Conservation (phyloP, 1,140 invertebrate genomes). For the Belonocnema kinseyi region DNA sequence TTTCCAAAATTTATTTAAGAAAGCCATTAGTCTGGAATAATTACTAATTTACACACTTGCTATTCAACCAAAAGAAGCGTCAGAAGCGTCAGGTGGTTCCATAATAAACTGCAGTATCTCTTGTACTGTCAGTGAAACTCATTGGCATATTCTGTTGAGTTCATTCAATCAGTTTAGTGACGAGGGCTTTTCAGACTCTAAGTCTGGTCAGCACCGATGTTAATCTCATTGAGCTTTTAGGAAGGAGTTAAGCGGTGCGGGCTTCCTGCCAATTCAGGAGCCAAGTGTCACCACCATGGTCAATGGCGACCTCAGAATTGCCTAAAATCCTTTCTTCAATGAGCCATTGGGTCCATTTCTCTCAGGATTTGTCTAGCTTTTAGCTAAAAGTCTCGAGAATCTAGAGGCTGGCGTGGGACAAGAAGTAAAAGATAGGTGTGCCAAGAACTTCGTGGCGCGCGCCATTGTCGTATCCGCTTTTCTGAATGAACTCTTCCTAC, state of each 20-base stretch:
- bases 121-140: background rate
- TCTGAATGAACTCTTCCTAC: constrained; percentile 33
- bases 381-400: constrained; percentile 42
- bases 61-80: background rate
- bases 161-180: constrained; percentile 36
- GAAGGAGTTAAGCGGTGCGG: constrained; percentile 63
- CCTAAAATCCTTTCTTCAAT: constrained; percentile 54
- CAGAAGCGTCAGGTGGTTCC: background rate
- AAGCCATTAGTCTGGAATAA: no score
- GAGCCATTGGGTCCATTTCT: constrained; percentile 49
- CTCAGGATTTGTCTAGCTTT: constrained; percentile 53
- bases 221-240: constrained; percentile 64
- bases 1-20: no score
- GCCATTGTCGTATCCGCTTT: constrained; percentile 25
- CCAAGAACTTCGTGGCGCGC: constrained; percentile 35
- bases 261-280: constrained; percentile 70
- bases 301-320: constrained; percentile 60
- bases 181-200: background rate
- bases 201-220: constrained; percentile 46
- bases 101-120: constrained; percentile 4
- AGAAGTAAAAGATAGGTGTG: constrained; percentile 40
- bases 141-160: constrained; percentile 22
- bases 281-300: constrained; percentile 57
- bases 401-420: background rate
- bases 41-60: no score